A percentile compares a stretch with the other conserved stretches of the same genome.
Evolutionary conservation across 2,113 vertebrate species (phyloP).

Genomic region (Dolichotis patagonum): DNA sequence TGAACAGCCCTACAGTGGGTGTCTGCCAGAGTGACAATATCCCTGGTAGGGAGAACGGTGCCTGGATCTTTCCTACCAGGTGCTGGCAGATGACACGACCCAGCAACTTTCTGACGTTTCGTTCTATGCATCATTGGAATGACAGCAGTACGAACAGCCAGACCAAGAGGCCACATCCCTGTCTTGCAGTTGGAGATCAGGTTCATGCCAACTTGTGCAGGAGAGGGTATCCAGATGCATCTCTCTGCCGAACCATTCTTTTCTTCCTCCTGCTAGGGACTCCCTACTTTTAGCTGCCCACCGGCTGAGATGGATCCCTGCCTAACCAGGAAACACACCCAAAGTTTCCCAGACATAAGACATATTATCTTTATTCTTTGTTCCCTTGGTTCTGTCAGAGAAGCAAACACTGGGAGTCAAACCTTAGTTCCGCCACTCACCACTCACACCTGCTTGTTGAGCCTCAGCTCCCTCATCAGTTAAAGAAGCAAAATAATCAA

Average conservation of each 20-base stretch:
- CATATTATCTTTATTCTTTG: background rate
- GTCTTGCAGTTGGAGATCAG: background rate
- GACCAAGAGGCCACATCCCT: background rate
- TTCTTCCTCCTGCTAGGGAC: background rate
- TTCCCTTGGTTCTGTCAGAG: background rate
- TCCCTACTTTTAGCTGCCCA: background rate
- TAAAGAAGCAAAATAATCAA: background rate
- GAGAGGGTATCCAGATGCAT: background rate
- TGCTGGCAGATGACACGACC: background rate
- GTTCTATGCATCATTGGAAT: background rate
- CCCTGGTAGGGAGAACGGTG: background rate
- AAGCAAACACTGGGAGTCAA: background rate
- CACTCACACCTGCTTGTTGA: background rate
- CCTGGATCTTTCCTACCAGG: background rate
- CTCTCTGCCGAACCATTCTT: no score
- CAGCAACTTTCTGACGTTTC: background rate
- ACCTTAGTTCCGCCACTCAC: background rate
- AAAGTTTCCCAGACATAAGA: background rate
- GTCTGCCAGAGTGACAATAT: background rate
- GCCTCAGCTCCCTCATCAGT: background rate
- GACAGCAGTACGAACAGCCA: background rate
- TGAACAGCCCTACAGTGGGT: background rate
- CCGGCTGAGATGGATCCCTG: background rate
- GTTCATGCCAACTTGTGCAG: background rate
- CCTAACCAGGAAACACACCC: background rate